Evolutionary conservation across 2,113 vertebrate genomes (phyloP), one percentile per base, ranked within the genome.

Genomic region (Chloropsis hardwickii): DNA sequence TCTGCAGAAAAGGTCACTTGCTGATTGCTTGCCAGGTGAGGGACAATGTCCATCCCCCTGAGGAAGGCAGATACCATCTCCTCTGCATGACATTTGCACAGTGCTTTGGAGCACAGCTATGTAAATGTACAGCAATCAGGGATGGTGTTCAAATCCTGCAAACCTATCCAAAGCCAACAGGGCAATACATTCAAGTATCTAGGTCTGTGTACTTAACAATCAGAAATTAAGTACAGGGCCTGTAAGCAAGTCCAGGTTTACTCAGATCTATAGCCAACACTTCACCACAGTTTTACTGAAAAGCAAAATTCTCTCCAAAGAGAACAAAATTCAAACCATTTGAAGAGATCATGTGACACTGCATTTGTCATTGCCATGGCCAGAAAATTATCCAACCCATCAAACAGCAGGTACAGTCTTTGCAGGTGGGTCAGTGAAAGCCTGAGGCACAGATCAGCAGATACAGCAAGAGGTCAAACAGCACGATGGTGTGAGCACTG

Each of bases 1-100:
- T 86, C 47, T 88, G 64, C 28, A 78, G 81, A 70, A 96, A 95
- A 95, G 85, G 82, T 91, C 74, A 66, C 81, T 95, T 81, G 48
- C 81, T 66, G 35, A 84, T 67, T 67, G 20, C 76, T 83, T 78
- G 56, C 76, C 86, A 90, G 79, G 67, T 66, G 79, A 81, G 79
- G 79, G 85, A 81, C 88, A 72, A 54, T 14, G 47, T 66, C 93
- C 72, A 86, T 47, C 31, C 47, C 62, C 60, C 27, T 8, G 22
- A 81, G 74, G 69, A 85, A 61, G 28, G 23, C 80, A 86, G 82
- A 47, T n/a, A 83, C 5, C 44, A 80, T 78, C 64, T 66, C 65
- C 40, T 86, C 47, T 10, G 14, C 0, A 0, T 94, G 79, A 62
- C 60, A 81, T 96, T 95, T 96, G 58, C 79, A 86, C 93, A 93